Evolutionary conservation across 2,797 vertebrate genomes (phyloP).

Genomic region (Chloroceryle amazona): DNA sequence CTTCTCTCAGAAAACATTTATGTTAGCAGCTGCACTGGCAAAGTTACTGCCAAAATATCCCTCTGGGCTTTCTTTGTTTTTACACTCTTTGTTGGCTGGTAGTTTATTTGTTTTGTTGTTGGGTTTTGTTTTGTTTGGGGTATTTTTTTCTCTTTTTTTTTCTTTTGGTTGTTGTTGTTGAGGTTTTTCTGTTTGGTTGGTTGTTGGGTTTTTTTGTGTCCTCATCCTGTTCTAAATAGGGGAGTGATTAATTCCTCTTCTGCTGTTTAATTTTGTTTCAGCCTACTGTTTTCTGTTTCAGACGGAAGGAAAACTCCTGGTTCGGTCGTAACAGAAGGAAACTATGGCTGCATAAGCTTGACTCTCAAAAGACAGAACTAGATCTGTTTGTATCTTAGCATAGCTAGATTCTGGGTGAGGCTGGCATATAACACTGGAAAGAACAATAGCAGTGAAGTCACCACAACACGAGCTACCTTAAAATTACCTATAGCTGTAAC

Average conservation of each 20-base stretch:
- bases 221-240: slow-evolving; percentile 2
- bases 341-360: neutral
- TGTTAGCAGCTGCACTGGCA: neutral
- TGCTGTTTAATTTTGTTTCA: slow-evolving; percentile 12
- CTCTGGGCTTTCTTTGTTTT: neutral
- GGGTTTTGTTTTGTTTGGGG: neutral
- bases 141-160: neutral
- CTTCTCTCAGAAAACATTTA: neutral
- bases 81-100: neutral
- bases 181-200: too few species aligned
- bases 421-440: neutral
- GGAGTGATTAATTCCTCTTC: neutral
- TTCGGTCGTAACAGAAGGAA: neutral
- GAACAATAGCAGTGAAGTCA: neutral
- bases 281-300: neutral
- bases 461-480: neutral
- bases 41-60: slow-evolving; percentile 3
- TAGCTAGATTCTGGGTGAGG: neutral
- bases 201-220: neutral
- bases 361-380: neutral
- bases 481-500: neutral
- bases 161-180: too few species aligned
- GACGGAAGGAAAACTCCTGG: neutral
- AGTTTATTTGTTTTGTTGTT: neutral
- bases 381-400: neutral